Evolutionary conservation across 2,797 vertebrate species (phyloP), one percentile per base, ranked within the genome.

Genomic region (Pelobates cultripes): DNA sequence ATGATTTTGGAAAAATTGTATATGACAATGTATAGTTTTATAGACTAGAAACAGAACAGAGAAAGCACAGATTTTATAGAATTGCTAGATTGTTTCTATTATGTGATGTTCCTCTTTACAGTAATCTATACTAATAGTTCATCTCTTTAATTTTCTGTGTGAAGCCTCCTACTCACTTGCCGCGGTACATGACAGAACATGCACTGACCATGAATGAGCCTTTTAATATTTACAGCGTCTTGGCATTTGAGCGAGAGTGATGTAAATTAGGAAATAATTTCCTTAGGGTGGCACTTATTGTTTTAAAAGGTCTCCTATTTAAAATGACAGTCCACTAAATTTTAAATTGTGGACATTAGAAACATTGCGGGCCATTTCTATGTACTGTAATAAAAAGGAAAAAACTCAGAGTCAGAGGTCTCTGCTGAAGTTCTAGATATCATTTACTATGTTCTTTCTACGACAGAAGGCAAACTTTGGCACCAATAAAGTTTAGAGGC

Each of bases 71-170:
- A 28, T 14, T 61, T 69, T 10, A 4, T 17, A 61, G n/a, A 47
- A 70, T 80, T 40, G 40, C 42, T 69, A 68, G 53, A 68, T 67
- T 40, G 3, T 14, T 28, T 40, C 61, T 64, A 64, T 40, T 75
- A 69, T 13, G 17, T 70, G 41, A 75, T 53, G 64, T 60, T 68
- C 28, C 64, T 28, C 51, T 68, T 79, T 73, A 75, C 28, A 74
- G 51, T 15, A 43, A 14, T 6, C 73, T 60, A 51, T 45, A 64
- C 40, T 70, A 69, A 71, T 75, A 63, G 79, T 61, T 75, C 43
- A 71, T 82, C 47, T 71, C 73, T 70, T 72, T 69, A 77, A 40
- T 41, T 67, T 76, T 81, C 43, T 63, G 44, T 71, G 80, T 44
- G 42, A 17, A 4, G 41, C 70, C 77, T 57, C 74, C 80, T 64